These are phyloP conservation scores for Cynopterus sphinx DNA, from an alignment of 2,797 vertebrate genomes.

Conservation along the genomic window DNA sequence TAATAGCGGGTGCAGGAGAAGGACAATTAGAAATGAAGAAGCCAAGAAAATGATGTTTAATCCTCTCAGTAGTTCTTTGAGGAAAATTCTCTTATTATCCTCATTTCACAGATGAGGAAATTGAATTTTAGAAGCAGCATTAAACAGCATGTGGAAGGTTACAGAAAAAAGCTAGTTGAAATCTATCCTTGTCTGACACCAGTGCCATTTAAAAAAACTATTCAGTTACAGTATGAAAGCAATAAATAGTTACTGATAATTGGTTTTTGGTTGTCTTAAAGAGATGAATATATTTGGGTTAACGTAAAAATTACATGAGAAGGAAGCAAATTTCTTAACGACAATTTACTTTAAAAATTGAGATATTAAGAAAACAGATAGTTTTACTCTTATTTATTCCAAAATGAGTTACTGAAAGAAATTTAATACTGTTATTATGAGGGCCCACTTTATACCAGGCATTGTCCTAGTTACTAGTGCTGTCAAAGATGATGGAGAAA, in stretches of 20 bases:
- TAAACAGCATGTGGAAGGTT: neutral
- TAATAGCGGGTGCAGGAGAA: neutral
- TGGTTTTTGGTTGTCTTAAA: neutral
- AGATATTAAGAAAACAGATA: neutral
- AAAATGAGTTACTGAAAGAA: slow-evolving; percentile 23
- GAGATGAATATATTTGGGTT: neutral
- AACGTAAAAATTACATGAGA: slow-evolving; percentile 8
- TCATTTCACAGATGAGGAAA: slow-evolving; percentile 2
- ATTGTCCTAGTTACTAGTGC: neutral
- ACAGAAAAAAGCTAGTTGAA: slow-evolving; percentile 10
- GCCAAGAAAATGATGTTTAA: neutral
- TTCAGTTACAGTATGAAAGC: neutral
- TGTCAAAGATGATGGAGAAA: slow-evolving; percentile 18
- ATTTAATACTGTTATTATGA: slow-evolving; percentile 23
- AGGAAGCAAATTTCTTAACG: neutral
- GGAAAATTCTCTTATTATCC: neutral
- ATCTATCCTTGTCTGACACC: neutral
- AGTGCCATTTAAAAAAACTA: neutral
- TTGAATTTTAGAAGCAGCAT: neutral
- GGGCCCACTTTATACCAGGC: neutral
- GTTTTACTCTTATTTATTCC: neutral
- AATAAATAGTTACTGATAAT: neutral
- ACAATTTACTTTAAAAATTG: slow-evolving; percentile 14
- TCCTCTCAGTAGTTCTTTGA: neutral
- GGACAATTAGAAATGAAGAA: neutral